Percentiles rank a stretch among this genome's conserved stretches.
Conservation (phyloP, 2,797 vertebrate genomes). For the Tadarida brasiliensis region DNA sequence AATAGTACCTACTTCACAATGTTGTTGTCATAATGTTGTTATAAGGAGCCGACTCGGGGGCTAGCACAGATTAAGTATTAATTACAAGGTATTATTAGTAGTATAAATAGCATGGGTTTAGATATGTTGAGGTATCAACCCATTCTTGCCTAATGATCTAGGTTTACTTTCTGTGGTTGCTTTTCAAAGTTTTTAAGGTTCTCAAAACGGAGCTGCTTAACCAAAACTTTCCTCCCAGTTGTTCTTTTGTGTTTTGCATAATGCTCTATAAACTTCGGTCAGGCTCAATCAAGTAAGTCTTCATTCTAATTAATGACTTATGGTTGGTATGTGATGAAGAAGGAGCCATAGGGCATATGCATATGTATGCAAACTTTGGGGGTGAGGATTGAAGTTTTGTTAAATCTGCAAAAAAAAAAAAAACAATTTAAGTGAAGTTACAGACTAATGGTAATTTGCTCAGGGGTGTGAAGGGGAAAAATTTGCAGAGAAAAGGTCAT, state of each 20-base stretch:
- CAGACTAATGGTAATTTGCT: conserved; percentile 59
- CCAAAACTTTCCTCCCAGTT: conserved; percentile 31
- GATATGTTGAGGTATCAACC: not conserved
- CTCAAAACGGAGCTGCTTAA: conserved; percentile 38
- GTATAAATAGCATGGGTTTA: not conserved
- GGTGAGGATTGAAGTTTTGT: conserved; percentile 36
- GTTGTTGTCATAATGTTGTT: not conserved
- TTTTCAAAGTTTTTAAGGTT: not conserved
- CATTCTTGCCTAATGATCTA: not conserved
- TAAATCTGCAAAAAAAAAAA: conserved; percentile 55
- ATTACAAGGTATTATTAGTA: not conserved
- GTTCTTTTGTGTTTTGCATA: conserved; percentile 10
- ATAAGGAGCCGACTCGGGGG: not conserved
- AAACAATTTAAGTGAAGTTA: conserved; percentile 56
- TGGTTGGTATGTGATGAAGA: not conserved
- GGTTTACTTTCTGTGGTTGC: not conserved
- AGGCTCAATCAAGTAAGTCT: conserved; percentile 49
- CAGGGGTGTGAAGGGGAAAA: not conserved
- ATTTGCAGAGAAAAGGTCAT: not conserved
- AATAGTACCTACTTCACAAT: not conserved
- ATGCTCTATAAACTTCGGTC: conserved; percentile 1
- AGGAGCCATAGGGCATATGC: not conserved
- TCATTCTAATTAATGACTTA: conserved; percentile 60
- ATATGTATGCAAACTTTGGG: conserved; percentile 52
- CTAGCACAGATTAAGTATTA: not conserved